These are phyloP conservation scores for Eucriotettix oculatus DNA, from an alignment of 2,888 invertebrate species.

Conservation along the genomic window DNA sequence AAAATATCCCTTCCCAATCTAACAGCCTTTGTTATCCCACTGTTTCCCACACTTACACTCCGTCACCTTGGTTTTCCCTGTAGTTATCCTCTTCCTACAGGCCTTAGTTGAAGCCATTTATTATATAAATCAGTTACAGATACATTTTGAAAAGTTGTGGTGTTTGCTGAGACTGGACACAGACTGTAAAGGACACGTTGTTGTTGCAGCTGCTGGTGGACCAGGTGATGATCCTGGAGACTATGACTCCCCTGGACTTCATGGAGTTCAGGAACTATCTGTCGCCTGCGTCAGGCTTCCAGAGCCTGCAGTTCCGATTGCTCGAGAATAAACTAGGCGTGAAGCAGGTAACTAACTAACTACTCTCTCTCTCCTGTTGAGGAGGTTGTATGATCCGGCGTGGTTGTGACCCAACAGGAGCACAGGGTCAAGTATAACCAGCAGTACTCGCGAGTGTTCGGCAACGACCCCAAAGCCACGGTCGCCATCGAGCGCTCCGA, in stretches of 20 bases:
- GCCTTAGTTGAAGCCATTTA: no score
- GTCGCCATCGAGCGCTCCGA: constrained; percentile 49
- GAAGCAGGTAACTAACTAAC: constrained; percentile 25
- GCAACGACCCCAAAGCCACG: constrained; percentile 47
- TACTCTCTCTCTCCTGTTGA: no score
- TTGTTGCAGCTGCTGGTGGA: constrained; percentile 71
- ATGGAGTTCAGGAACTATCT: constrained; percentile 92
- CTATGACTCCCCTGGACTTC: constrained; percentile 97
- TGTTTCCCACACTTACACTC: no score
- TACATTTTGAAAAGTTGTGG: no score
- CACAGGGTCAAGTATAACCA: constrained; percentile 87
- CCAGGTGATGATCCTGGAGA: constrained; percentile 93
- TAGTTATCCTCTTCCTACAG: no score
- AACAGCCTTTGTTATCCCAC: no score
- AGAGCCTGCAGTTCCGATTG: constrained; percentile 88
- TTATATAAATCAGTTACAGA: no score
- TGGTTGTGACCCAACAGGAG: constrained; percentile 39
- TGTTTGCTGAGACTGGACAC: no score
- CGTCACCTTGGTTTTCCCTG: no score
- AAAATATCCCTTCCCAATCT: no score
- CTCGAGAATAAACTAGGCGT: constrained; percentile 82
- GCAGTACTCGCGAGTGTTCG: constrained; percentile 74
- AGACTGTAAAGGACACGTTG: no score
- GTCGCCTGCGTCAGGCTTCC: constrained; percentile 93
- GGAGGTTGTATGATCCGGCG: no score